Base-by-base conservation (phyloP, 2,888 invertebrate genomes). In the Aelia acuminata region DNA sequence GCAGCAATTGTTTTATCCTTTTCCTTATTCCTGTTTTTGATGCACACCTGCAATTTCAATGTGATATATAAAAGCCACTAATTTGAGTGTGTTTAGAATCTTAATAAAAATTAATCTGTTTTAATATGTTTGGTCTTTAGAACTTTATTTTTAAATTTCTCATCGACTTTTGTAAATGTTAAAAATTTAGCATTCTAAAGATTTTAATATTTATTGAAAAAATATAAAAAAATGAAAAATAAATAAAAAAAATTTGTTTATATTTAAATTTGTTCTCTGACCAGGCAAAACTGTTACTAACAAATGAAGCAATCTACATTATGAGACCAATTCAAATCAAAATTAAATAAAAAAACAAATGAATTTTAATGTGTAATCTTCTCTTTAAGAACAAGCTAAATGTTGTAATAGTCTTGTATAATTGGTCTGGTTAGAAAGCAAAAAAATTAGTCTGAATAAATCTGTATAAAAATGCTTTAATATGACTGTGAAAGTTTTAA, bases 1-100 rank as follows among this genome's bases (percentile, higher is more conserved):
- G 87, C 87, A 87, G 87, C 87, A 70, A 87, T 87, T 87, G 87
- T 87, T 87, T 87, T 87, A 87, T 87, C 63, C 87, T 87, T 63
- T 87, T 87, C 43, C 20, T 70, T 50, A 85, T 85, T 85, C 57
- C 63, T 87, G 48, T 87, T 87, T 87, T 70, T 47, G 57, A 87
- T 70, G 87, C 87, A 87, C 87, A 53, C 50, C 57, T 70, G 87
- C 87, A 87, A 87, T 87, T 87, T 87, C 87, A 87, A 43, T 87
- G 87, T 87, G 87, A 87, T 87, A 87, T 53, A 39, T 35, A 85
- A 50, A 57, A 85, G 50, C 50, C 87, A 87, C 86, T 87, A 87
- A 63, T 70, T 70, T 53, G 87, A 70, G 85, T 85, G 53, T 87
- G 43, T 87, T 87, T 63, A 70, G 50, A 47, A 84, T 84, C 49